A percentile compares a stretch with the other conserved stretches of the same genome.
These are phyloP conservation scores for Damaliscus lunatus DNA, from an alignment of 2,113 vertebrate species.

Conservation along the genomic window DNA sequence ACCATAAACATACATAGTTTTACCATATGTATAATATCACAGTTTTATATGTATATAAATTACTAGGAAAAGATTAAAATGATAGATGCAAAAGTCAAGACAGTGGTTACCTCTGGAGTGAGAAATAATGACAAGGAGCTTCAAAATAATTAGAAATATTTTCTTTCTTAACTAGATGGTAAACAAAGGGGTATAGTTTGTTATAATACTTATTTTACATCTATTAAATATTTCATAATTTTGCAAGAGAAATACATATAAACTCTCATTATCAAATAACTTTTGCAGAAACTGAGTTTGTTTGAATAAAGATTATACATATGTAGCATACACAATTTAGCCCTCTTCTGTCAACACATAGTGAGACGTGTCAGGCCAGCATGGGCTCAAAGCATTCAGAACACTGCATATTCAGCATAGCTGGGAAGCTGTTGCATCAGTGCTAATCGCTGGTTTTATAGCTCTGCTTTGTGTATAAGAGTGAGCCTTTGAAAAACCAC, in stretches of 20 bases:
- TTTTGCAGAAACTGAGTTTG: neutral
- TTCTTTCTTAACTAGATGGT: neutral
- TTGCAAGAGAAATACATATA: neutral
- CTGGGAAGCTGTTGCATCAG: neutral
- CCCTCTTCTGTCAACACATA: neutral
- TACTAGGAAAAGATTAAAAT: neutral
- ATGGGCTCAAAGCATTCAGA: neutral
- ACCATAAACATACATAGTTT: neutral
- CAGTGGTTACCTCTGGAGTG: neutral
- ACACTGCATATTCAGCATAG: neutral
- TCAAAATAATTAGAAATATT: neutral
- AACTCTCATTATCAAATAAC: slow-evolving; percentile 6
- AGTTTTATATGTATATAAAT: neutral
- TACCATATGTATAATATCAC: neutral
- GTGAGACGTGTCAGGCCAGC: neutral
- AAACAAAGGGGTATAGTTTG: neutral
- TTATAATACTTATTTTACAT: neutral
- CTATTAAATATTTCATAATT: neutral
- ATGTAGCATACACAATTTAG: neutral
- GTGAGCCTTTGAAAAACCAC: slow-evolving; percentile 55
- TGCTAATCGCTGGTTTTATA: slow-evolving; percentile 40
- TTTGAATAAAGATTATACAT: neutral
- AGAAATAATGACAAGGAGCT: neutral
- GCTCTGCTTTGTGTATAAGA: slow-evolving; percentile 58
- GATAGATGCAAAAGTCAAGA: neutral